Conservation (phyloP, 2,888 invertebrate genomes). For the Melanotus villosus region DNA sequence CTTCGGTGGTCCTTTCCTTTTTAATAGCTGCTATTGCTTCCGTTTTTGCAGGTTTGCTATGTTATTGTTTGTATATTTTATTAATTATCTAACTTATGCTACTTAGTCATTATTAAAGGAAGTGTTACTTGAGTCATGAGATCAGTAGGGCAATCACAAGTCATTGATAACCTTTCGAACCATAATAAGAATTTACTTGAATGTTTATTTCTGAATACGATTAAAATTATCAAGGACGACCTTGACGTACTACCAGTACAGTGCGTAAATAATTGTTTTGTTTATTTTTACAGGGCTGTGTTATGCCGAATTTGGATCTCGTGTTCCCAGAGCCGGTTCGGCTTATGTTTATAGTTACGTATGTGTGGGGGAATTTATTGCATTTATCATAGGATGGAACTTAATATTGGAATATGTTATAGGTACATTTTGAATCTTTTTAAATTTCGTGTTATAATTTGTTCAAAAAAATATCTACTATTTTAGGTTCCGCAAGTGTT, state of each 20-base stretch:
- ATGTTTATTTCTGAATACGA: background rate
- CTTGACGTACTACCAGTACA: background rate
- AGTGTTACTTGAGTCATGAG: too few relatives aligned
- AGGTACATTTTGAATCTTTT: slow-evolving; percentile 73
- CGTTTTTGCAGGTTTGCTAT: slow-evolving; percentile 83
- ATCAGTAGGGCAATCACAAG: background rate
- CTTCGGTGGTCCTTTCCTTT: slow-evolving; percentile 92
- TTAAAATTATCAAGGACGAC: slow-evolving; percentile 36
- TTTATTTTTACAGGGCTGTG: slow-evolving; percentile 89
- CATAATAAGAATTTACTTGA: background rate
- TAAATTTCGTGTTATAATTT: background rate
- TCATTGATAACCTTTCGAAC: background rate
- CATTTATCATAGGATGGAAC: slow-evolving; percentile 95
- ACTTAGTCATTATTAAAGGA: background rate
- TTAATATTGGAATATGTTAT: slow-evolving; percentile 91
- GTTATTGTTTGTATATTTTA: background rate
- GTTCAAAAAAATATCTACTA: background rate
- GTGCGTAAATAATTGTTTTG: too few relatives aligned
- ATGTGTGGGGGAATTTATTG: slow-evolving; percentile 91
- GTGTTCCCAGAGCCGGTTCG: slow-evolving; percentile 90
- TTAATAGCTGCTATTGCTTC: slow-evolving; percentile 94
- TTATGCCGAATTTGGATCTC: slow-evolving; percentile 92
- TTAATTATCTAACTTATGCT: background rate
- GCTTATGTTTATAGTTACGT: slow-evolving; percentile 96
- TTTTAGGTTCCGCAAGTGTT: slow-evolving; percentile 83